Base-by-base conservation (phyloP, 2,797 vertebrate species). In the Gymnodraco acuticeps region DNA sequence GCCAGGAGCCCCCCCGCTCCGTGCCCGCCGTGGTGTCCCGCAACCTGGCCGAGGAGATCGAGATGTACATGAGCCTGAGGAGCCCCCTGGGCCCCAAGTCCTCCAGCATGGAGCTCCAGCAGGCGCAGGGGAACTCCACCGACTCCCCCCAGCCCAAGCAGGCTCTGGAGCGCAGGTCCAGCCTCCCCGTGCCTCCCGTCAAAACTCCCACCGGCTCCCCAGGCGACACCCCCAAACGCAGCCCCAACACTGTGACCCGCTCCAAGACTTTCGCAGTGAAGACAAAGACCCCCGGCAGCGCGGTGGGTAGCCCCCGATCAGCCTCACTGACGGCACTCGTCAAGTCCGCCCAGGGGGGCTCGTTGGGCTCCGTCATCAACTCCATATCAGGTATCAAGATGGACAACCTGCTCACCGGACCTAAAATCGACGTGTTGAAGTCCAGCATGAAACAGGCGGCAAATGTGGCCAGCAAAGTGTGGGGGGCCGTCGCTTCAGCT, bases 371-470 rank as follows among this genome's bases (percentile, higher is more conserved):
- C 0, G 96, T 99, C 12, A 97, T 99, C 23, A 98, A 96, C 85
- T 94, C 96, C 76, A 91, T 99, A 62, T 98, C 98, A 4, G 96
- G 87, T 67, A 95, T 99, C 81, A 99, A 99, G 90, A 94, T 99
- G 91, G 98, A 99, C 91, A 82, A 90, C 14, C 94, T 99, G 75
- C 88, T 99, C 54, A 97, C 97, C 0, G 98, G 98, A 41, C 97
- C 98, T 52, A 99, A 99, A 92, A 97, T 99, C 0, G 97, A 99
- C 81, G 97, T 99, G 79, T 91, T 99, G 0, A 98, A 96, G 82
- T 97, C 96, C 0, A 64, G 98, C 86, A 96, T 99, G 97, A 99
- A 99, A 84, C 98, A 99, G 90, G 98, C 97, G 1, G 97, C 97
- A 13, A 99, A 91, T 14, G 97, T 98, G 42, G 98, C 98, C 84